Conservation (phyloP, 2,113 vertebrate species). For the Tychaedon coryphoeus region DNA sequence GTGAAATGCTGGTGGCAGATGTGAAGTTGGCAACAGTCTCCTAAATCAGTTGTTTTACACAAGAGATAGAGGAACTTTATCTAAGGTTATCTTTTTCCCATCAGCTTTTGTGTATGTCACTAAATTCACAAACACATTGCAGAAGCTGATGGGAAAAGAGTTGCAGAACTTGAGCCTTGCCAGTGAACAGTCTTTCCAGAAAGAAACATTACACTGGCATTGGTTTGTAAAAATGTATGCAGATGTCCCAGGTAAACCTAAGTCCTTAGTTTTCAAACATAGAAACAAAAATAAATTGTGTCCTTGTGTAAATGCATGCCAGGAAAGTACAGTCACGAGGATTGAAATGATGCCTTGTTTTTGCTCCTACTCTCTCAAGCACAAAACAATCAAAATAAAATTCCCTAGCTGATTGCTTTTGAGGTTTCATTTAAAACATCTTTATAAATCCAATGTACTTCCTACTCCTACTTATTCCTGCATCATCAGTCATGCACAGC, state of each 20-base stretch:
- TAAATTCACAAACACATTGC: neutral
- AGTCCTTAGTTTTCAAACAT: neutral
- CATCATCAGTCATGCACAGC: neutral
- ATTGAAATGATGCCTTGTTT: neutral
- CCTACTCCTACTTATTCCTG: constrained; percentile 1
- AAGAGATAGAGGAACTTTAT: neutral
- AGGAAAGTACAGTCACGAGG: neutral
- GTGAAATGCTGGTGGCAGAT: neutral
- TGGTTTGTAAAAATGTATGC: neutral
- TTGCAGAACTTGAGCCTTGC: neutral
- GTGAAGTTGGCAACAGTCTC: neutral
- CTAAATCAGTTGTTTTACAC: neutral
- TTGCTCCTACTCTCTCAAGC: neutral
- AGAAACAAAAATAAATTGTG: neutral
- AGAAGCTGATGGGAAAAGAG: neutral
- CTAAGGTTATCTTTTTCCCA: neutral
- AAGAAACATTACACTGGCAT: neutral
- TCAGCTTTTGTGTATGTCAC: neutral
- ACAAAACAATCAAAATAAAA: neutral
- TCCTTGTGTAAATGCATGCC: neutral
- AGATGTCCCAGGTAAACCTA: neutral
- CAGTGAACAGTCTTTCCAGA: neutral
- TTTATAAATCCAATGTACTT: neutral
- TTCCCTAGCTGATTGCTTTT: neutral
- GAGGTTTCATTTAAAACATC: neutral